Evolutionary conservation across 2,113 vertebrate genomes (phyloP), one percentile per base, ranked within the genome.

Genomic region (Cinclus mexicanus): DNA sequence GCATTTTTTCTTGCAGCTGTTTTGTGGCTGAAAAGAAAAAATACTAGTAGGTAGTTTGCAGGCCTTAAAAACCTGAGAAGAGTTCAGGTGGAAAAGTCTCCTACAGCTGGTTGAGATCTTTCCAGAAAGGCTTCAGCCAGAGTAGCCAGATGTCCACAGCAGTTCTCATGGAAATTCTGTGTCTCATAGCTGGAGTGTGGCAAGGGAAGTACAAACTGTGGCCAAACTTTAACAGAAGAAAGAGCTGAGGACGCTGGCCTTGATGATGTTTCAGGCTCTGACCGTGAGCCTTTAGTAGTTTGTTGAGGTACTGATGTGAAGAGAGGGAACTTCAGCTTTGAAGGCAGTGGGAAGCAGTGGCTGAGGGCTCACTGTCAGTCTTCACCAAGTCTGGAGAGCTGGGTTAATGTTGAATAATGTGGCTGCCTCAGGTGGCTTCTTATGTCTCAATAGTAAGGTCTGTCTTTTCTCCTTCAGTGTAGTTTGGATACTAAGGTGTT

Each of bases 401-500:
- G 28, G n/a, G 35, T 44, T 71, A 15, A 25, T 0, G 0, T 1
- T 56, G 31, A 33, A 3, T 61, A 46, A 78, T 0, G 1, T 42
- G 56, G 11, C 53, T 65, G 49, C 59, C 61, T 85, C 61, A 15
- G 60, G 41, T 68, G 60, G 6, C 39, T 71, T 56, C 72, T 23
- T 15, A 29, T 41, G 14, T 20, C 46, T 70, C 55, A 11, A 39
- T 24, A 67, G 56, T 21, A 50, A 77, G 25, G 24, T 65, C 53
- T 83, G 29, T 1, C 10, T 25, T 70, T 68, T 41, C 15, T 49
- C 23, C 17, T 61, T 53, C 39, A 12, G 5, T 55, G 39, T 28
- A 15, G 35, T 63, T 87, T 28, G 47, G 47, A 47, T 74, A 37
- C 35, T 52, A 42, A 81, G 12, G 10, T 37, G 19, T 68, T 90